Percentiles rank a stretch among this genome's conserved stretches.
phyloP scores from a whole-genome alignment of 2,888 invertebrate genomes.

The Hedychridium roseum region DNA sequence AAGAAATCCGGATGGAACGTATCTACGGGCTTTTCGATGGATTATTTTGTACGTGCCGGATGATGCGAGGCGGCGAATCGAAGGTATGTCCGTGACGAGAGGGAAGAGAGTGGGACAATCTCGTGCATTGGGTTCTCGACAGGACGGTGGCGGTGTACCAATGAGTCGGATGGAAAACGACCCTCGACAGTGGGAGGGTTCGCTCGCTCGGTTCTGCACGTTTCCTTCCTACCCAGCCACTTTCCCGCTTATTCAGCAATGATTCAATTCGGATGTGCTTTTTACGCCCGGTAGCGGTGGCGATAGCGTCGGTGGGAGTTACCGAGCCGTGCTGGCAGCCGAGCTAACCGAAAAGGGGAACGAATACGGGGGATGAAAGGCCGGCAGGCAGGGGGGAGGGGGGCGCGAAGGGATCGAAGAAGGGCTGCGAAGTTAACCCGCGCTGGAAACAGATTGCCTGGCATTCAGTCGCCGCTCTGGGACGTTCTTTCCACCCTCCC shows the following conservation, averaged over 20 bases:
- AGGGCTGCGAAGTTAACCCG: slow-evolving; percentile 61
- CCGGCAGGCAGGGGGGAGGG: slow-evolving; percentile 10
- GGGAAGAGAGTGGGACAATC: too few species aligned
- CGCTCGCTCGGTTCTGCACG: slow-evolving; percentile 13
- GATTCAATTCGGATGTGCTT: slow-evolving; percentile 61
- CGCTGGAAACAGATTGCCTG: slow-evolving; percentile 60
- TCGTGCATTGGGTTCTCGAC: too few species aligned
- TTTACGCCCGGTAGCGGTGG: slow-evolving; percentile 46
- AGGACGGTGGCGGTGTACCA: slow-evolving; percentile 42
- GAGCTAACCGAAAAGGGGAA: slow-evolving; percentile 38
- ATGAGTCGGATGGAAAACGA: slow-evolving; percentile 43
- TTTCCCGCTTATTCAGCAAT: slow-evolving; percentile 64
- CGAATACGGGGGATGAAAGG: slow-evolving; percentile 13
- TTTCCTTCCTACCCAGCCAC: slow-evolving; percentile 46
- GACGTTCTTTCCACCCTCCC: slow-evolving; percentile 50
- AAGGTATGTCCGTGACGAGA: slow-evolving; percentile 3
- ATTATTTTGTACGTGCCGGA: too few species aligned
- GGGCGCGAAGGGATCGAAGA: slow-evolving; percentile 20
- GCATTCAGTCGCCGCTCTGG: slow-evolving; percentile 56
- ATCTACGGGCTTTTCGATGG: too few species aligned
- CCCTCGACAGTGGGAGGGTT: slow-evolving; percentile 30
- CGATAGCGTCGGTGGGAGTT: slow-evolving; percentile 40
- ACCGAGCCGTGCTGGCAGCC: slow-evolving; percentile 35
- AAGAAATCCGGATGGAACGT: too few species aligned
- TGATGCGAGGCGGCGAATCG: too few species aligned